phyloP scores from a whole-genome alignment of 2,888 invertebrate species.

The Drosophila peninsularis region DNA sequence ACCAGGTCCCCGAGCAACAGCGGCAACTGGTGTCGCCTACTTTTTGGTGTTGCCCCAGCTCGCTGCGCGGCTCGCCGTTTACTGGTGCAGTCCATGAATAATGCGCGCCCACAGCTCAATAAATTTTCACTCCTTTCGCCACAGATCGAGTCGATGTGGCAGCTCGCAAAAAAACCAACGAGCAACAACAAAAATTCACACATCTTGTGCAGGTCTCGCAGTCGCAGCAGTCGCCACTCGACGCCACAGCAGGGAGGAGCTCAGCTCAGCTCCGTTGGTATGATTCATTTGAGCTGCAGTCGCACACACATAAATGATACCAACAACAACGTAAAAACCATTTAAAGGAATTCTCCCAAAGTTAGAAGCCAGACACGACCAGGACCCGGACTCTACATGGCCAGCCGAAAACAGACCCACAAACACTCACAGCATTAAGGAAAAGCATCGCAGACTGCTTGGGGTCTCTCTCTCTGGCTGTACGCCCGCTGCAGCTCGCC shows the following conservation, averaged over 20 bases:
- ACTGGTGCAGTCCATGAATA: slow-evolving; percentile 80
- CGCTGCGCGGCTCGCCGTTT: slow-evolving; percentile 8
- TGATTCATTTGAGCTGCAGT: slow-evolving; percentile 75
- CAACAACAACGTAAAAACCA: slow-evolving; percentile 56
- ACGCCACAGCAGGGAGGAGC: slow-evolving; percentile 81
- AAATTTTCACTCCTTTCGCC: slow-evolving; percentile 83
- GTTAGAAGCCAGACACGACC: slow-evolving; percentile 74
- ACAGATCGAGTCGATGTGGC: slow-evolving; percentile 53
- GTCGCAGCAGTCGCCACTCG: slow-evolving; percentile 63
- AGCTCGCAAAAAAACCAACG: slow-evolving; percentile 4
- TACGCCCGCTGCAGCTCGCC: slow-evolving; percentile 3
- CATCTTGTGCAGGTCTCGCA: slow-evolving; percentile 61
- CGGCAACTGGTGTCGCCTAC: slow-evolving; percentile 69
- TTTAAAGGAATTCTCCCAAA: slow-evolving; percentile 78
- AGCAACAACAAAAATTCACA: slow-evolving; percentile 65
- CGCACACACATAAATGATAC: slow-evolving; percentile 49
- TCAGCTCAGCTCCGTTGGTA: slow-evolving; percentile 41
- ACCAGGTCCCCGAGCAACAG: slow-evolving; percentile 66
- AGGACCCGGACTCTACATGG: slow-evolving; percentile 53
- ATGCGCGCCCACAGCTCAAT: slow-evolving; percentile 84
- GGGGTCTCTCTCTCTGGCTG: slow-evolving; percentile 75
- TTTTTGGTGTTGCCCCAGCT: slow-evolving; percentile 46
- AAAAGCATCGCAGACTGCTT: slow-evolving; percentile 83
- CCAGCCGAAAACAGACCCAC: slow-evolving; percentile 56
- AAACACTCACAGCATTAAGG: slow-evolving; percentile 39